These are phyloP conservation scores for Drosophila recens DNA, from an alignment of 2,888 invertebrate species.

Conservation along the genomic window DNA sequence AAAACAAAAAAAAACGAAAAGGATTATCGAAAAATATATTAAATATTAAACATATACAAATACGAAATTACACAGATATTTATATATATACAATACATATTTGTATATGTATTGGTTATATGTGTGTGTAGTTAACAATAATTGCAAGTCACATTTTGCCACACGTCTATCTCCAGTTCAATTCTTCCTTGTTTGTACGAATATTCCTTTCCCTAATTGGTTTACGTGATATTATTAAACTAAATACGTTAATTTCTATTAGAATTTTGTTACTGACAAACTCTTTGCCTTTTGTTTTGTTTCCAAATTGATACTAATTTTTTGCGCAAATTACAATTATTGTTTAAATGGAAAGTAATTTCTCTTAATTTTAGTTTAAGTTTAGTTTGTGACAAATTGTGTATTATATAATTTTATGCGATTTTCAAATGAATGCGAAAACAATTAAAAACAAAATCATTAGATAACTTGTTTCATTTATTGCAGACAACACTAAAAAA, in stretches of 20 bases:
- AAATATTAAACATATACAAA: slow-evolving; percentile 53
- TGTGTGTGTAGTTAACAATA: slow-evolving; percentile 53
- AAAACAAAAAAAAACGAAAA: slow-evolving; percentile 50
- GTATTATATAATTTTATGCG: slow-evolving; percentile 81
- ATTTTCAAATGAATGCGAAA: slow-evolving; percentile 74
- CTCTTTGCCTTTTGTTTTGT: slow-evolving; percentile 56
- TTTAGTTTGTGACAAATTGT: slow-evolving; percentile 80
- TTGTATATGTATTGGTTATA: slow-evolving; percentile 11
- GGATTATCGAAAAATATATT: slow-evolving; percentile 55
- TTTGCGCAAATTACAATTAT: slow-evolving; percentile 52
- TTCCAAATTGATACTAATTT: slow-evolving; percentile 26
- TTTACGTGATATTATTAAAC: slow-evolving; percentile 67
- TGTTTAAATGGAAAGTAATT: slow-evolving; percentile 53
- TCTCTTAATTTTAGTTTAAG: slow-evolving; percentile 75
- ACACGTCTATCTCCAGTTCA: slow-evolving; percentile 23
- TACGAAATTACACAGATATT: slow-evolving; percentile 54
- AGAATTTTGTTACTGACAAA: slow-evolving; percentile 43
- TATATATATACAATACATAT: slow-evolving; percentile 26
- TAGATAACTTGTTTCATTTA: slow-evolving; percentile 55
- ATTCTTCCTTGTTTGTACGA: slow-evolving; percentile 13
- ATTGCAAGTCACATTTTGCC: slow-evolving; percentile 54
- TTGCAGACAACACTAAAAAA: slow-evolving; percentile 14
- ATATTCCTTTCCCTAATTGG: slow-evolving; percentile 39
- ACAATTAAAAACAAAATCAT: slow-evolving; percentile 62
- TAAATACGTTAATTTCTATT: slow-evolving; percentile 42